A percentile compares a stretch with the other conserved stretches of the same genome.
Evolutionary conservation across 2,797 vertebrate genomes (phyloP).

Genomic region (Mastacembelus armatus): DNA sequence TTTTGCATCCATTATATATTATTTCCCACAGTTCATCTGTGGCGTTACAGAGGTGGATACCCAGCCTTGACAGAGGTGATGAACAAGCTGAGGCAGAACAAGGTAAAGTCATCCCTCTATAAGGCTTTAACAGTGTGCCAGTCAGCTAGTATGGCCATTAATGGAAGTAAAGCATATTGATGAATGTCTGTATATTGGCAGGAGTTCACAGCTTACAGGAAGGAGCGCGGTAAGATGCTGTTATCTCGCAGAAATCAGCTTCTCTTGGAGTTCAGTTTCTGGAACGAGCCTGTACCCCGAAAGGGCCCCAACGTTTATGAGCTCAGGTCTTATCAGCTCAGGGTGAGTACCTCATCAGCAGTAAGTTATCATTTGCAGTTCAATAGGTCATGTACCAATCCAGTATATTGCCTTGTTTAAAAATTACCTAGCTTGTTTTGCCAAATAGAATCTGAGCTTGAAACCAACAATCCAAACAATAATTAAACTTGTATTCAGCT

Average conservation of each 20-base stretch:
- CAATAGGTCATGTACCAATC: no score
- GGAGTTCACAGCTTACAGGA: slow-evolving; percentile 93
- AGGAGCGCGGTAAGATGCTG: slow-evolving; percentile 94
- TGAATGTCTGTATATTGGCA: slow-evolving; percentile 58
- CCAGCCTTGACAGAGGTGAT: slow-evolving; percentile 97
- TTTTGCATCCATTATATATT: slow-evolving; percentile 19
- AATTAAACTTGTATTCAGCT: background rate
- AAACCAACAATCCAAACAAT: no score
- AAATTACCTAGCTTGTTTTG: no score
- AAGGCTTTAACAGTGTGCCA: background rate
- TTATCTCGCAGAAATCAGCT: slow-evolving; percentile 95
- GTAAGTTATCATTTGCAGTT: background rate
- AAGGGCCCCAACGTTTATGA: slow-evolving; percentile 96
- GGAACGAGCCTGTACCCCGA: slow-evolving; percentile 93
- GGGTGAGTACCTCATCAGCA: slow-evolving; percentile 84
- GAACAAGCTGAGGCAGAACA: slow-evolving; percentile 94
- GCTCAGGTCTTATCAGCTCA: slow-evolving; percentile 94
- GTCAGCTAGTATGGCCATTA: background rate
- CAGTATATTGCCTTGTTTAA: background rate
- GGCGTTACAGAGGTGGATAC: slow-evolving; percentile 97
- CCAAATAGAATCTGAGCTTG: no score
- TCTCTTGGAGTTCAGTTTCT: slow-evolving; percentile 96
- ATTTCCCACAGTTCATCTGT: slow-evolving; percentile 91
- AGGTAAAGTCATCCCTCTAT: slow-evolving; percentile 80
- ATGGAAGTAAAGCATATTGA: slow-evolving; percentile 8